phyloP scores from a whole-genome alignment of 2,888 invertebrate species.

The Megamerina dolium region DNA sequence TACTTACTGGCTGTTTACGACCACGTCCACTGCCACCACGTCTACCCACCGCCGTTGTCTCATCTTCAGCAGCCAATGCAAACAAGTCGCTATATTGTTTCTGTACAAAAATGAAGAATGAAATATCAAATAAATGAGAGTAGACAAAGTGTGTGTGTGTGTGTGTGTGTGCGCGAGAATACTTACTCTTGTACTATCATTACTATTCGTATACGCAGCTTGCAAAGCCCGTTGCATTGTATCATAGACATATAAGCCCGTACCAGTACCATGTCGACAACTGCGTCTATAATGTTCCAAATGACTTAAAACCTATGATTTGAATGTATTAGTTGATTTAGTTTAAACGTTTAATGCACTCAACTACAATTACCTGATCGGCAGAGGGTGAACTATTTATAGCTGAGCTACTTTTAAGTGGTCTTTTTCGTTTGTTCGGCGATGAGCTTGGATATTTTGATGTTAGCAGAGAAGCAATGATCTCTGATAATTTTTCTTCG shows the following conservation, averaged over 20 bases:
- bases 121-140: background rate
- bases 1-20: constrained; percentile 55
- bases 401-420: constrained; percentile 65
- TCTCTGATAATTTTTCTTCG: constrained; percentile 80
- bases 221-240: constrained; percentile 87
- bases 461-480: constrained; percentile 70
- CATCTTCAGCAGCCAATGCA: constrained; percentile 84
- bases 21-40: constrained; percentile 59
- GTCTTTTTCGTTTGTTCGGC: constrained; percentile 86
- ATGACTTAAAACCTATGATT: constrained; percentile 72
- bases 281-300: constrained; percentile 81
- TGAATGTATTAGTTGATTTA: background rate
- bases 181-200: constrained; percentile 72
- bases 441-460: constrained; percentile 80
- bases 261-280: constrained; percentile 58
- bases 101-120: constrained; percentile 45
- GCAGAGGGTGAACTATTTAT: constrained; percentile 68
- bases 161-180: too few relatives aligned
- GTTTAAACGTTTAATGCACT: background rate
- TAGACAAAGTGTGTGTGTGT: too few relatives aligned
- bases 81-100: constrained; percentile 87
- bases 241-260: constrained; percentile 80
- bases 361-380: constrained; percentile 56
- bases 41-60: constrained; percentile 59
- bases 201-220: constrained; percentile 80